Percentiles rank a stretch among this genome's conserved stretches.
phyloP scores from a whole-genome alignment of 2,797 vertebrate species.

The Geotrypetes seraphini region DNA sequence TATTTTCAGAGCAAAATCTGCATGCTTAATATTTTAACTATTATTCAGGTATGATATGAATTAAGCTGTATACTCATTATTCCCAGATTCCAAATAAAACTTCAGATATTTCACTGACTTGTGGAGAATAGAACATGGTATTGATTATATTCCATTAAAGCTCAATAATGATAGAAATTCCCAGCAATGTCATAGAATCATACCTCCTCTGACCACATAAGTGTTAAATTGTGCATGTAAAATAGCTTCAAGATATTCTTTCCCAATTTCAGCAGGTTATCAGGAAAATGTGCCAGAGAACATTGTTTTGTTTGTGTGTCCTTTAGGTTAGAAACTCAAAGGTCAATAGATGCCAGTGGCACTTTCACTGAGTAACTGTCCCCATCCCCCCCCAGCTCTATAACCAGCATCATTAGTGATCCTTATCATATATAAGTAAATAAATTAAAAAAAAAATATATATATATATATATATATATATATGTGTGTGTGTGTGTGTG shows the following conservation, averaged over 20 bases:
- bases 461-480: no score
- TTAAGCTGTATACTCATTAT: no score
- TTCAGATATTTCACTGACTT: conserved; percentile 1
- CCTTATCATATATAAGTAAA: conserved; percentile 35
- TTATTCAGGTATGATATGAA: no score
- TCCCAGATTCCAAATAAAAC: not conserved
- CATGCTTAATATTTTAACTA: no score
- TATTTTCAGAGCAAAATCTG: no score
- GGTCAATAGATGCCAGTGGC: conserved; percentile 58
- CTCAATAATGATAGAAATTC: conserved; percentile 28
- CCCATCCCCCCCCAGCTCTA: conserved; percentile 31
- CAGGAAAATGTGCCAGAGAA: conserved; percentile 43
- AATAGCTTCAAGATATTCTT: conserved; percentile 50
- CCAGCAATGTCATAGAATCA: conserved; percentile 39
- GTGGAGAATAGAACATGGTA: conserved; percentile 21
- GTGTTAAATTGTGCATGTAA: conserved; percentile 63
- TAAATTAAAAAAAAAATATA: no score
- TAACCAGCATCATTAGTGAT: conserved; percentile 27
- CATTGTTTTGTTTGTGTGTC: conserved; percentile 44
- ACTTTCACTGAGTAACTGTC: conserved; percentile 41
- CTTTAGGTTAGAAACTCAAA: conserved; percentile 52
- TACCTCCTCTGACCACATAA: conserved; percentile 47
- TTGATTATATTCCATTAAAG: conserved; percentile 31
- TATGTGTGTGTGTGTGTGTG: no score
- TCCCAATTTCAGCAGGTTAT: conserved; percentile 49